Conservation (phyloP, 2,113 vertebrate genomes). For the Epinephelus lanceolatus region DNA sequence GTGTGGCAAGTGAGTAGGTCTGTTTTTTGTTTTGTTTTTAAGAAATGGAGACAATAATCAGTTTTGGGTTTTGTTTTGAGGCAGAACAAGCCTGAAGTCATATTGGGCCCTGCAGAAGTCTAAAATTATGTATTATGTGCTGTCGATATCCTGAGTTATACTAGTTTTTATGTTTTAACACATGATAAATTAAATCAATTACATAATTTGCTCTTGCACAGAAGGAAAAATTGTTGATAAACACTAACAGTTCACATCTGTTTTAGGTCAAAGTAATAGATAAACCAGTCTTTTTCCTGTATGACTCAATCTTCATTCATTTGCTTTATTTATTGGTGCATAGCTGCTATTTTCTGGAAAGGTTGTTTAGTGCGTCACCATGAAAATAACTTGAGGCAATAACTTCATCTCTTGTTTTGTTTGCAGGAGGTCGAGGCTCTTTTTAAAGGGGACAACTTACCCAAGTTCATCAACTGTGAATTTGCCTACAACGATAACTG, state of each 20-base stretch:
- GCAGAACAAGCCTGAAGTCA: background rate
- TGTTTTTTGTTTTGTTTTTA: background rate
- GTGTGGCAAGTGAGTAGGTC: background rate
- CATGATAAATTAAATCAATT: background rate
- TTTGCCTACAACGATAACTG: constrained; percentile 99
- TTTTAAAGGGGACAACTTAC: constrained; percentile 96
- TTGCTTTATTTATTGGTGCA: background rate
- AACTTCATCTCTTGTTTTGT: background rate
- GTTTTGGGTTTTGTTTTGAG: background rate
- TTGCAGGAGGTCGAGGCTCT: constrained; percentile 96
- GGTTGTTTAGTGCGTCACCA: background rate
- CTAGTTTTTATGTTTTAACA: background rate
- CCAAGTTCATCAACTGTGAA: constrained; percentile 99
- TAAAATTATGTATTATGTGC: background rate
- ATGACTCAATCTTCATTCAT: background rate
- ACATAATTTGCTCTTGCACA: background rate
- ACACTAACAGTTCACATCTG: background rate
- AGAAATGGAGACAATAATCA: background rate
- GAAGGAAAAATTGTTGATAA: background rate
- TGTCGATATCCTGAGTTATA: background rate
- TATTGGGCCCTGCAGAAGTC: background rate
- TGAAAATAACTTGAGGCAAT: background rate
- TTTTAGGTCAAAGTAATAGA: background rate
- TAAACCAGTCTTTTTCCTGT: background rate
- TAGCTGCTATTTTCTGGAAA: background rate